Conservation (phyloP, 2,113 vertebrate species). For the Cottus gobio region DNA sequence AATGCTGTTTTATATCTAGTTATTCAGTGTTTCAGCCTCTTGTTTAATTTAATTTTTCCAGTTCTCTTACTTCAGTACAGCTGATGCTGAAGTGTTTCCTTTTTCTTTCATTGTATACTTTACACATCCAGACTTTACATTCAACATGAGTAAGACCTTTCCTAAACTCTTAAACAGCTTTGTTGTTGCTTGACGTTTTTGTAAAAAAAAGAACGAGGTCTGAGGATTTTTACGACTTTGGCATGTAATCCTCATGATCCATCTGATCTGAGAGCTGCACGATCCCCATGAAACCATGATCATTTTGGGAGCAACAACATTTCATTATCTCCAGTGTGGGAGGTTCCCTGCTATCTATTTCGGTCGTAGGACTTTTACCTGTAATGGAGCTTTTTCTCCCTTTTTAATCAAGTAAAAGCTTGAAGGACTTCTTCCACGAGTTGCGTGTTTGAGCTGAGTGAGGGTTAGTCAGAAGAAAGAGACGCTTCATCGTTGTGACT, state of each 20-base stretch:
- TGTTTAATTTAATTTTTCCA: neutral
- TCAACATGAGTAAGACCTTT: neutral
- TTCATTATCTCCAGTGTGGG: slow-evolving; percentile 3
- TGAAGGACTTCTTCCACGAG: neutral
- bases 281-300: neutral
- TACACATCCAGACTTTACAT: neutral
- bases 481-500: neutral
- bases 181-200: neutral
- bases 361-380: neutral
- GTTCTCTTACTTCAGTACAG: neutral
- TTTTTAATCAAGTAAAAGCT: neutral
- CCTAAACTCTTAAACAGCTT: neutral
- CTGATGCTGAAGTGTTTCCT: neutral
- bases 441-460: neutral
- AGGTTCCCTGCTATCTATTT: neutral
- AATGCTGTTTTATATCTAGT: neutral
- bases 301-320: neutral
- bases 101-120: neutral
- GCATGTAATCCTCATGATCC: neutral
- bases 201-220: neutral
- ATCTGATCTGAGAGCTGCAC: slow-evolving; percentile 3
- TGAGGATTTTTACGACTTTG: neutral
- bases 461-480: neutral
- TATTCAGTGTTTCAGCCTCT: neutral
- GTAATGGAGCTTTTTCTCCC: neutral